A percentile compares a stretch with the other conserved stretches of the same genome.
These are phyloP conservation scores for Phalacrocorax aristotelis DNA, from an alignment of 2,113 vertebrate genomes.

Conservation along the genomic window DNA sequence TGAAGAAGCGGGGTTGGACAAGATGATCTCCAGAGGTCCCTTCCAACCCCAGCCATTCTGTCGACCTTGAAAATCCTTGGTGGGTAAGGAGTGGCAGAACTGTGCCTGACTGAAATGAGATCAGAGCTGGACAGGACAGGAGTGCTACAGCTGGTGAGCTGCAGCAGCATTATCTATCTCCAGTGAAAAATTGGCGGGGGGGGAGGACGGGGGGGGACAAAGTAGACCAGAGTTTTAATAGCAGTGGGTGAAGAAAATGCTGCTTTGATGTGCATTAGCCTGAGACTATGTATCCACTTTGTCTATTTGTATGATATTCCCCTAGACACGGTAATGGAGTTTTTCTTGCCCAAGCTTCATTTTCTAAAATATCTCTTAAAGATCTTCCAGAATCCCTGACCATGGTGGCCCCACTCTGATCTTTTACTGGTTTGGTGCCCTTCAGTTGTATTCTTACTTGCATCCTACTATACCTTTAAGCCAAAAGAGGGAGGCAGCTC, in stretches of 20 bases:
- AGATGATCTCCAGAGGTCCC: too few species aligned
- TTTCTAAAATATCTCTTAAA: not conserved
- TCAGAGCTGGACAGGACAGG: not conserved
- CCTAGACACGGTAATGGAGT: rapidly evolving
- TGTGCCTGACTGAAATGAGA: not conserved
- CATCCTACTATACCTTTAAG: not conserved
- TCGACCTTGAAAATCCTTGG: not conserved
- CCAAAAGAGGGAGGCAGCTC: not conserved
- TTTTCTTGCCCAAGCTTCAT: not conserved
- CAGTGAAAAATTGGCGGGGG: not conserved
- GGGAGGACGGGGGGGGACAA: not conserved
- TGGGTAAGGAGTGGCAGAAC: not conserved
- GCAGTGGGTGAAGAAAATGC: not conserved
- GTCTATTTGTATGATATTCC: not conserved
- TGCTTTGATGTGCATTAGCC: not conserved
- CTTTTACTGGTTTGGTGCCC: not conserved
- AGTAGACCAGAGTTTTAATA: not conserved
- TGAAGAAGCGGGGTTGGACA: too few species aligned
- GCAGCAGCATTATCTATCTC: not conserved
- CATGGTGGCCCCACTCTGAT: not conserved
- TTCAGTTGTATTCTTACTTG: not conserved
- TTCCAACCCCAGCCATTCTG: too few species aligned
- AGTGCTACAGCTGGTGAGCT: not conserved
- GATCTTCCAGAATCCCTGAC: not conserved
- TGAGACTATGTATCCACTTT: not conserved